Base-by-base conservation (phyloP, 2,888 invertebrate species). In the Pyrocoelia pectoralis region DNA sequence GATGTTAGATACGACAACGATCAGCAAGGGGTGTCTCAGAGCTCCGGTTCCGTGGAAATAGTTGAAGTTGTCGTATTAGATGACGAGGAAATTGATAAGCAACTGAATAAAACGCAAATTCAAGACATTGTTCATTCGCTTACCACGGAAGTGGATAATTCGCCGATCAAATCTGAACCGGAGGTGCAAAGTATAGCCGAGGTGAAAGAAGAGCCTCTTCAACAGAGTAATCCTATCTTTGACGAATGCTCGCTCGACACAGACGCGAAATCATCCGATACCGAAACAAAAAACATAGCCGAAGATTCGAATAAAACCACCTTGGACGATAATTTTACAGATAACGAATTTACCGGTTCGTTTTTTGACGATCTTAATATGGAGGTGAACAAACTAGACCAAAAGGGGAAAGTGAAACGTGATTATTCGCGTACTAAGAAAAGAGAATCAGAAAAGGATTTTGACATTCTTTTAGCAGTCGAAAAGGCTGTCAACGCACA, bases 371-470 rank as follows among this genome's bases (percentile, higher is more conserved):
- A 88, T 64, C 82, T 86, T 0, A 85, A 84, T 0, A 87, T 87
- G 80, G 85, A 85, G 79, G 72, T 72, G 17, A 81, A 84, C 12
- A 86, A 87, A 77, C 84, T 86, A 69, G 87, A 87, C 61, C 88
- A 88, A 68, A 84, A 84, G 6, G 88, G 87, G 0, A 87, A 86
- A 74, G 85, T 85, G 68, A 87, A 85, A 70, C 79, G 86, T 14
- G 88, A 88, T 72, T 88, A 88, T 71, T 88, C 88, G 0, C 79
- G 88, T 8, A 81, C 79, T 14, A 82, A 83, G 65, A 63, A 63
- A 17, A 29, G 63, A 12, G 63, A 63, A 50, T 54, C 57, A 0
- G 81, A 80, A 82, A 81, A 85, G 83, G 83, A 75, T 64, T 78
- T 82, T 50, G 81, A 81, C 68, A 76, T 82, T 41, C 69, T 81